A percentile compares a stretch with the other conserved stretches of the same genome.
These are phyloP conservation scores for Malacosoma neustria DNA, from an alignment of 2,888 invertebrate species.

Conservation along the genomic window DNA sequence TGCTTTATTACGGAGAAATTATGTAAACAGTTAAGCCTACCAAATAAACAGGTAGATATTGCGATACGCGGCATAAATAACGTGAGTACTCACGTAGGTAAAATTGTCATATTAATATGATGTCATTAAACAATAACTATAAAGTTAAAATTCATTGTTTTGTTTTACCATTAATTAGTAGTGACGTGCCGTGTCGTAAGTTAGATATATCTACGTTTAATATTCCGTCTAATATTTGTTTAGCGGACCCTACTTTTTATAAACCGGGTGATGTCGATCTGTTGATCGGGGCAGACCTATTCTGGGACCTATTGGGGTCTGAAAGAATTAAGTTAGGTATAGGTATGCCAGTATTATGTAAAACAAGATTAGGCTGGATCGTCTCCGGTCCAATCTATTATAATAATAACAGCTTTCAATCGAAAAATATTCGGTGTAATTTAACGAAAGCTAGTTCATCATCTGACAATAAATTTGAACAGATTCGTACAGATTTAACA, in stretches of 20 bases:
- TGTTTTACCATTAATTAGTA: slow-evolving; percentile 13
- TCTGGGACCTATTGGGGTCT: slow-evolving; percentile 15
- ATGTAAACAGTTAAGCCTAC: slow-evolving; percentile 4
- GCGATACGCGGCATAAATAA: slow-evolving; percentile 13
- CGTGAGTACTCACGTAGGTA: slow-evolving; percentile 4
- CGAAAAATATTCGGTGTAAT: too few relatives aligned
- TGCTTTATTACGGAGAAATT: slow-evolving; percentile 7
- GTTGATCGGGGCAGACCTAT: slow-evolving; percentile 13
- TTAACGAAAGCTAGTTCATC: too few relatives aligned
- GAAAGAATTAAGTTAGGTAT: slow-evolving; percentile 9
- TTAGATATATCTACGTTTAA: slow-evolving; percentile 2
- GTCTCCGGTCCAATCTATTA: slow-evolving; percentile 10
- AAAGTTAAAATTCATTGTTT: slow-evolving; percentile 9
- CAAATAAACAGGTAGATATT: slow-evolving; percentile 2
- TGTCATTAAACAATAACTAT: slow-evolving; percentile 8
- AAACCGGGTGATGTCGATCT: slow-evolving; percentile 9
- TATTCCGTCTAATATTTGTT: slow-evolving; percentile 4
- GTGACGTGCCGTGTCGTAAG: slow-evolving; percentile 8
- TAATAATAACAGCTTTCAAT: too few relatives aligned
- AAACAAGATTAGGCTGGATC: slow-evolving; percentile 14
- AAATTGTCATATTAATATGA: slow-evolving; percentile 7
- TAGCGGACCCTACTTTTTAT: slow-evolving; percentile 10
- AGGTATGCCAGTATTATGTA: slow-evolving; percentile 9
- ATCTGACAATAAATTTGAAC: too few relatives aligned
- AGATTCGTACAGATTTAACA: too few relatives aligned